phyloP scores from a whole-genome alignment of 92 coral and sea anemone species.

The Siderastrea radians region DNA sequence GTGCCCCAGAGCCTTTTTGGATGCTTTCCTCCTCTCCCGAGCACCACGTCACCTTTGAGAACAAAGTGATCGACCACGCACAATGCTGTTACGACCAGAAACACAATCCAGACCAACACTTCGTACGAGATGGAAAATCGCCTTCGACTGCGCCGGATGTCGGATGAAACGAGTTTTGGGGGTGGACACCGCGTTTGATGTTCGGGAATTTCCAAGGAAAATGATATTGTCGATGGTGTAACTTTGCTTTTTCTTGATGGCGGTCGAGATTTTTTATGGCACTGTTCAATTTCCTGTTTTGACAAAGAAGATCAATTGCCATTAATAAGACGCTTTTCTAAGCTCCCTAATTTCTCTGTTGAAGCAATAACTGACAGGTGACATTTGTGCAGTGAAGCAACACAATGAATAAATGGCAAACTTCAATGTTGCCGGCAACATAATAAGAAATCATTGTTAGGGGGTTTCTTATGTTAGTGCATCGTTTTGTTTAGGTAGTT shows the following conservation, averaged over 20 bases:
- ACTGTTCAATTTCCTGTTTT: not conserved
- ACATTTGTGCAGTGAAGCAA: no score
- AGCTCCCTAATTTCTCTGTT: no score
- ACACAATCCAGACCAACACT: slow-evolving; percentile 54
- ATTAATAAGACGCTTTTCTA: no score
- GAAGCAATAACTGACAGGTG: no score
- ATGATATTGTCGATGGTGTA: not conserved
- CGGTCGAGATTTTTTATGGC: not conserved
- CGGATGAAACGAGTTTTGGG: not conserved
- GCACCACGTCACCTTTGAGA: slow-evolving; percentile 55
- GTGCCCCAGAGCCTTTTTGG: slow-evolving; percentile 70
- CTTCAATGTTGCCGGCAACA: no score
- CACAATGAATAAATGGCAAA: no score
- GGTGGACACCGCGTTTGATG: not conserved
- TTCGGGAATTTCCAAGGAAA: slow-evolving; percentile 33
- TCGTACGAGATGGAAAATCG: slow-evolving; percentile 68
- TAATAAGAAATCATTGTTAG: no score
- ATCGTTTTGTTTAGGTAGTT: no score
- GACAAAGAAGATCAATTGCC: not conserved
- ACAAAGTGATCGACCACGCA: slow-evolving; percentile 60
- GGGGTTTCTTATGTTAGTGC: no score
- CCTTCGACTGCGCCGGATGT: slow-evolving; percentile 8
- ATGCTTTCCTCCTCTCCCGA: slow-evolving; percentile 61
- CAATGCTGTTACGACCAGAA: slow-evolving; percentile 33
- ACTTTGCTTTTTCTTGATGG: not conserved